Evolutionary conservation across 1,140 invertebrate species (phyloP), one percentile per base, ranked within the genome.

Genomic region (Bombus breviceps): DNA sequence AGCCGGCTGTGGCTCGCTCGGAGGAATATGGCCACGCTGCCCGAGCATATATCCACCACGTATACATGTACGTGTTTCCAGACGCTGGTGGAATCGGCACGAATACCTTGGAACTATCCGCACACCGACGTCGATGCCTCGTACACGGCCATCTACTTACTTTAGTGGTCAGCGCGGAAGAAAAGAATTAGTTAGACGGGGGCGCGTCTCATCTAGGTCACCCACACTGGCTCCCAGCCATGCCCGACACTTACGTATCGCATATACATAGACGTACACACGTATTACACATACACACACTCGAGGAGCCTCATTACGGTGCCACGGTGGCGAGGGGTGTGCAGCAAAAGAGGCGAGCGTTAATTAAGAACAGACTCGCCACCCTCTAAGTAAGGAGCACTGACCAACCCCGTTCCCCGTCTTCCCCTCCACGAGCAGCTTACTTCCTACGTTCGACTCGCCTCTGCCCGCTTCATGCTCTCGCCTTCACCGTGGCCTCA

Each of bases 291-390:
- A 84, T 80, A 92, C 89, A 93, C 93, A 92, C 79, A 32, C 71
- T 66, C 81, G 85, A 92, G 89, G 88, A 93, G 92, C 93, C 94
- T 95, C 94, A 94, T 95, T 95, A 95, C 93, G 92, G 93, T 83
- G 90, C 86, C 85, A 91, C 86, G 89, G 91, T 92, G 94, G 93
- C 93, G 89, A 93, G 93, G 93, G 94, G 93, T 93, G 89, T 94
- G 94, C 93, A 94, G 93, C 93, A 94, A 94, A 94, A 94, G 94
- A 94, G 94, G 93, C 93, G 92, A 94, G 94, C 94, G 94, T 95
- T 95, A 95, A 95, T 95, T 95, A 95, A 95, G 94, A 95, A 95
- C 94, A 95, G 94, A 95, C 94, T 95, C 94, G 92, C 94, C 94
- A 94, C 94, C 94, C 94, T 92, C 92, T 94, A 94, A 94, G 94